Conservation (phyloP, 2,797 vertebrate species). For the Natrix natrix region DNA sequence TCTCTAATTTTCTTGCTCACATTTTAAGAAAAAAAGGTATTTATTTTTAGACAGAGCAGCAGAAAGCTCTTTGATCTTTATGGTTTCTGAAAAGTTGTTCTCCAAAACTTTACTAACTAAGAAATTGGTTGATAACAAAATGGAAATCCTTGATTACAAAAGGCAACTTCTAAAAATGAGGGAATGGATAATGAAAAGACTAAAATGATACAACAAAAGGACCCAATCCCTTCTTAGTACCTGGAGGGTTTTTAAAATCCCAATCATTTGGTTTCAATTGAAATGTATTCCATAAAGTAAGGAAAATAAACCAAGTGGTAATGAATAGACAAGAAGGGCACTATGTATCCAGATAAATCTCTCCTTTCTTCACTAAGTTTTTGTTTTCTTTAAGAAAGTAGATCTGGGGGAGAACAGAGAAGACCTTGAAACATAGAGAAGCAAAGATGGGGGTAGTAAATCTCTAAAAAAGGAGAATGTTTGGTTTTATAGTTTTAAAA, state of each 20-base stretch:
- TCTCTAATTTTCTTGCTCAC: neutral
- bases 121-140: neutral
- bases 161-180: neutral
- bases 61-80: neutral
- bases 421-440: neutral
- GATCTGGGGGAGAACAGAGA: neutral
- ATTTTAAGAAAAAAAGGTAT: neutral
- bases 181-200: neutral
- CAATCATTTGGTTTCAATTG: neutral
- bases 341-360: neutral
- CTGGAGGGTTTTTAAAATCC: neutral
- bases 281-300: neutral
- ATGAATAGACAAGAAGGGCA: neutral
- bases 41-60: neutral
- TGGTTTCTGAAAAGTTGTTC: neutral
- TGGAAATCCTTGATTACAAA: neutral
- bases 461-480: neutral
- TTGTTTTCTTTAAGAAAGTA: neutral
- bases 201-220: neutral
- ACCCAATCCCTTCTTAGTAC: neutral
- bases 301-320: neutral
- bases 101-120: neutral
- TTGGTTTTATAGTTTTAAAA: neutral
- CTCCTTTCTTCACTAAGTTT: neutral
- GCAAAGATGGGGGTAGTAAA: neutral